Percentiles rank a stretch among this genome's conserved stretches.
These are phyloP conservation scores for Noctua janthe DNA, from an alignment of 2,888 invertebrate species.

Conservation along the genomic window DNA sequence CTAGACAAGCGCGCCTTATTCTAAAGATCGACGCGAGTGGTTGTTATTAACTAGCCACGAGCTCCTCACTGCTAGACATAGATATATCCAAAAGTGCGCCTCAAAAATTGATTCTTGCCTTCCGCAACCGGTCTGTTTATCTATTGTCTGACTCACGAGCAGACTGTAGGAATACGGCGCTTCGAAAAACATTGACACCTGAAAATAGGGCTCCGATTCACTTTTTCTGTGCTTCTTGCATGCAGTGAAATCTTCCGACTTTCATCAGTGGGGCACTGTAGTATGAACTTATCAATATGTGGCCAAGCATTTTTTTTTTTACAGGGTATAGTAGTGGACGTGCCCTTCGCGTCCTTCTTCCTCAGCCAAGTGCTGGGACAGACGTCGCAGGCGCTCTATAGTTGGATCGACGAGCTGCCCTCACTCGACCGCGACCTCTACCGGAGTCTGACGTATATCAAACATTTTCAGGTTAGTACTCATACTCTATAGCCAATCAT, in stretches of 20 bases:
- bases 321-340: slow-evolving; percentile 99
- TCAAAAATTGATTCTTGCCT: neutral
- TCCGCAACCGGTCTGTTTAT: neutral
- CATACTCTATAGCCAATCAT: neutral
- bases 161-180: neutral
- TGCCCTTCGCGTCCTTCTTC: slow-evolving; percentile 99
- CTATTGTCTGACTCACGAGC: neutral
- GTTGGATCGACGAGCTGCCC: slow-evolving; percentile 99
- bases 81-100: neutral
- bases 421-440: slow-evolving; percentile 99
- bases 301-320: slow-evolving; percentile 31
- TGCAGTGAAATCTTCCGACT: neutral
- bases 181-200: neutral
- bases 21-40: neutral
- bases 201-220: neutral
- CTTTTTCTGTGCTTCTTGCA: neutral
- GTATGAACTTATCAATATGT: neutral
- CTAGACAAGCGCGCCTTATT: neutral
- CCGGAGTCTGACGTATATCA: slow-evolving; percentile 98
- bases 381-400: slow-evolving; percentile 97
- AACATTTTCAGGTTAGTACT: slow-evolving; percentile 93
- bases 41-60: neutral
- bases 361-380: slow-evolving; percentile 98
- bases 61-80: neutral
- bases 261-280: neutral